Evolutionary conservation across 2,888 invertebrate genomes (phyloP).

Genomic region (Oscheius onirici): DNA sequence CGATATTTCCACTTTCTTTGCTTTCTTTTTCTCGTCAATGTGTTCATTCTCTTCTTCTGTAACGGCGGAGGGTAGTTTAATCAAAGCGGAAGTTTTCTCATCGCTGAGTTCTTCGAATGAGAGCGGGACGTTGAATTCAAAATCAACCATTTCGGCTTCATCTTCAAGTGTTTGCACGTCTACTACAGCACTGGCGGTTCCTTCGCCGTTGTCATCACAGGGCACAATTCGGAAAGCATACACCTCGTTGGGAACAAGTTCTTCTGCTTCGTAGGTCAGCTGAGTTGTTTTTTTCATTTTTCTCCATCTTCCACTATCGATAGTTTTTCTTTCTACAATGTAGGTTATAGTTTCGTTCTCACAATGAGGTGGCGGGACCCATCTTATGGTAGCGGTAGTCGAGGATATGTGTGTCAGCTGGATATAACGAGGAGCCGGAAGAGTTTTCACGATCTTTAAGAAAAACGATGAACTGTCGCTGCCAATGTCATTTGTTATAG

Average conservation of each 20-base stretch:
- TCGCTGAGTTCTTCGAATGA: slow-evolving; percentile 30
- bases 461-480: slow-evolving; percentile 40
- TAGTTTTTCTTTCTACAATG: slow-evolving; percentile 51
- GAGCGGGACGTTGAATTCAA: slow-evolving; percentile 1
- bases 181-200: slow-evolving; percentile 40
- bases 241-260: slow-evolving; percentile 54
- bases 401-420: slow-evolving; percentile 41
- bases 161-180: slow-evolving; percentile 45
- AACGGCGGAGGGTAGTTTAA: background rate
- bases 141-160: slow-evolving; percentile 28
- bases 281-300: slow-evolving; percentile 41
- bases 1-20: too few species aligned
- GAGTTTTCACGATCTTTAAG: slow-evolving; percentile 50
- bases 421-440: slow-evolving; percentile 44
- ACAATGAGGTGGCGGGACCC: slow-evolving; percentile 47
- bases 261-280: slow-evolving; percentile 39
- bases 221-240: slow-evolving; percentile 57
- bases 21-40: background rate
- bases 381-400: slow-evolving; percentile 43
- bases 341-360: slow-evolving; percentile 43
- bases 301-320: slow-evolving; percentile 55
- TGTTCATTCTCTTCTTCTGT: slow-evolving; percentile 3
- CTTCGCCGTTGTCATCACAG: slow-evolving; percentile 47
- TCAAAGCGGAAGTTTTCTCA: slow-evolving; percentile 9
- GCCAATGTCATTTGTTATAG: slow-evolving; percentile 49